Conservation (phyloP, 2,888 invertebrate species). For the Ectemnius continuus region DNA sequence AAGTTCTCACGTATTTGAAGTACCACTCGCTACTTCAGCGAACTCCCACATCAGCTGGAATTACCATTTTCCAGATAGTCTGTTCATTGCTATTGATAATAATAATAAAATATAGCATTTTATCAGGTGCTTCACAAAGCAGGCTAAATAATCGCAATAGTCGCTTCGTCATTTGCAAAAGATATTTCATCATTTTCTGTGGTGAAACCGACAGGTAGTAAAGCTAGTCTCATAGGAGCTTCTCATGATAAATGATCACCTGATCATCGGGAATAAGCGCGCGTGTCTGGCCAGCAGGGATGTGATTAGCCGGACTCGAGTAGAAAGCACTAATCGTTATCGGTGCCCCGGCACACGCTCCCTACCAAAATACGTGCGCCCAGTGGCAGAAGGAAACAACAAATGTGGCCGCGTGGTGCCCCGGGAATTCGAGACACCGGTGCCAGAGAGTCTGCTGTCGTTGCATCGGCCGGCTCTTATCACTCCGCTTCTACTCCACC, state of each 20-base stretch:
- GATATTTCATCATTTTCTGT: too few relatives aligned
- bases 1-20: too few relatives aligned
- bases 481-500: not conserved
- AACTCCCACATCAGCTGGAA: too few relatives aligned
- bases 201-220: too few relatives aligned
- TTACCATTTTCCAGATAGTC: too few relatives aligned
- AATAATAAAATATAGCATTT: too few relatives aligned
- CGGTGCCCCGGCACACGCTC: not conserved
- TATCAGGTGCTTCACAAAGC: too few relatives aligned
- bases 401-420: not conserved
- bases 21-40: too few relatives aligned
- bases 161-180: too few relatives aligned
- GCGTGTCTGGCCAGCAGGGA: not conserved
- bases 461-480: constrained; percentile 7
- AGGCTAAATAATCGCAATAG: too few relatives aligned
- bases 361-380: not conserved
- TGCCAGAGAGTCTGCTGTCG: constrained; percentile 58
- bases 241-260: constrained; percentile 8
- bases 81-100: too few relatives aligned
- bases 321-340: constrained; percentile 3
- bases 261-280: not conserved
- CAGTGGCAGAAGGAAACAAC: not conserved
- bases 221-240: too few relatives aligned
- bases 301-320: not conserved
- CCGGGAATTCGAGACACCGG: constrained; percentile 23